phyloP scores from a whole-genome alignment of 2,113 vertebrate genomes.

The Nycticebus coucang region DNA sequence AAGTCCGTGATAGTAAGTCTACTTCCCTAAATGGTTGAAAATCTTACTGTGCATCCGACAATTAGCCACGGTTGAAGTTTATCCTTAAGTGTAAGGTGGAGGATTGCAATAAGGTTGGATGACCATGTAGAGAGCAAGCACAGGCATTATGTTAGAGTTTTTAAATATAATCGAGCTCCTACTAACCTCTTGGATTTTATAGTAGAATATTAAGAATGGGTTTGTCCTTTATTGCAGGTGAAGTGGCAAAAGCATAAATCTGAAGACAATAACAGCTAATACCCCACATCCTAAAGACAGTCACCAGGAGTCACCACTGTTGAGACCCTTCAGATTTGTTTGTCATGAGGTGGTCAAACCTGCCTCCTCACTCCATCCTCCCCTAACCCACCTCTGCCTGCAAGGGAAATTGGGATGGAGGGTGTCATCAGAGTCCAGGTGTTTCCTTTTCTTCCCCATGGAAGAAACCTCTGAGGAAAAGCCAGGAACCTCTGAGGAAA shows the following conservation, averaged over 20 bases:
- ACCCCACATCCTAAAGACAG: not conserved
- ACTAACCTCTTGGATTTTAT: not conserved
- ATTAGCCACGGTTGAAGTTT: not conserved
- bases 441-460: not conserved
- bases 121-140: not conserved
- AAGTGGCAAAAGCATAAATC: not conserved
- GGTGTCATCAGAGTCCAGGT: not conserved
- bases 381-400: not conserved
- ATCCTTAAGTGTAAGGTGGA: not conserved
- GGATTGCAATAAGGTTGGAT: not conserved
- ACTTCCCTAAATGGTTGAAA: not conserved
- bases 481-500: not conserved
- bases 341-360: not conserved
- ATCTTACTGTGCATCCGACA: not conserved
- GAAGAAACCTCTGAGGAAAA: not conserved
- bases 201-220: not conserved
- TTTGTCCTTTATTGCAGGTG: not conserved
- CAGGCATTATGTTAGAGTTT: not conserved
- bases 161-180: not conserved
- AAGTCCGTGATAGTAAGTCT: not conserved
- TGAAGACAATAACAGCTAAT: not conserved
- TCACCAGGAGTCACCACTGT: not conserved
- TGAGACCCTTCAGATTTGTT: not conserved
- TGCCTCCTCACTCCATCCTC: not conserved
- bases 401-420: not conserved